Conservation (phyloP, 2,888 invertebrate genomes). For the Diplolepis rosae region DNA sequence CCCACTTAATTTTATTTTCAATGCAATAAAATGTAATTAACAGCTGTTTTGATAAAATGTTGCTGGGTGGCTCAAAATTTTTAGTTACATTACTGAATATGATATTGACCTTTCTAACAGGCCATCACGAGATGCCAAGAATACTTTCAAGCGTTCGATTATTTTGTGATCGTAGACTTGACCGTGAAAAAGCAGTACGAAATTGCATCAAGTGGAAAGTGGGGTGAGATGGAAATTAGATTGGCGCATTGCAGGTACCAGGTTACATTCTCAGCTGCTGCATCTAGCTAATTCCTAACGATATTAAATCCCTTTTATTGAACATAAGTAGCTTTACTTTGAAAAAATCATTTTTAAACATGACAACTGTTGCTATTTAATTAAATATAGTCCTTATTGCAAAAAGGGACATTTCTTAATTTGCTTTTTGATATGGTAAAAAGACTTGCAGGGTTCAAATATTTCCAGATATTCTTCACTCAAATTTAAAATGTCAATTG, state of each 20-base stretch:
- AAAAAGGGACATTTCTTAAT: too few relatives aligned
- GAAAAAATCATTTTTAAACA: too few relatives aligned
- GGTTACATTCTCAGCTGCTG: slow-evolving; percentile 8
- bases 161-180: slow-evolving; percentile 18
- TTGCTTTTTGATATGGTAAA: too few relatives aligned
- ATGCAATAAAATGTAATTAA: too few relatives aligned
- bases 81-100: background rate
- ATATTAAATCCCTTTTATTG: background rate
- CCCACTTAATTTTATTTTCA: too few relatives aligned
- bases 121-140: background rate
- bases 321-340: background rate
- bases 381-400: too few relatives aligned
- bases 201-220: slow-evolving; percentile 18
- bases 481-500: too few relatives aligned
- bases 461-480: too few relatives aligned
- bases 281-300: background rate
- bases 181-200: slow-evolving; percentile 26
- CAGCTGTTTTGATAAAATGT: background rate
- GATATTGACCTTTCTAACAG: slow-evolving; percentile 15
- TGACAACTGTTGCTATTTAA: too few relatives aligned
- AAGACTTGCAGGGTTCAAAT: too few relatives aligned
- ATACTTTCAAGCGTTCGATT: slow-evolving; percentile 9
- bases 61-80: background rate
- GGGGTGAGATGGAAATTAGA: slow-evolving; percentile 28
- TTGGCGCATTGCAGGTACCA: slow-evolving; percentile 31